A percentile compares a stretch with the other conserved stretches of the same genome.
These are phyloP conservation scores for Rhagophthalmus giganteus DNA, from an alignment of 2,888 invertebrate species.

Conservation along the genomic window DNA sequence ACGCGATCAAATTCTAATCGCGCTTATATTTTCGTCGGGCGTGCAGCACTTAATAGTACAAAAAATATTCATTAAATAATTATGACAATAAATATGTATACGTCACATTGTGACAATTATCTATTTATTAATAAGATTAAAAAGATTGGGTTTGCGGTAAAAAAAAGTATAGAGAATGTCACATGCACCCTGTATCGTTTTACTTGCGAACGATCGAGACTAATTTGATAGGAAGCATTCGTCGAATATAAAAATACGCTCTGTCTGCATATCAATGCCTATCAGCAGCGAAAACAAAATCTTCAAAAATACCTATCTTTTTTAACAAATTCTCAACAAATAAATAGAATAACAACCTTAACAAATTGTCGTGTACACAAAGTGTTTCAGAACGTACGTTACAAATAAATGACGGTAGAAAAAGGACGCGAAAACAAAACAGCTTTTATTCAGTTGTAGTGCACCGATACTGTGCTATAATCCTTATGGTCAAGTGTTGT, in stretches of 20 bases:
- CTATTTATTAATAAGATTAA: background rate
- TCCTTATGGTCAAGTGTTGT: too few species aligned
- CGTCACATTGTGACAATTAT: background rate
- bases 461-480: too few species aligned
- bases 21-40: too few species aligned
- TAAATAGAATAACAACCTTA: background rate
- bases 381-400: background rate
- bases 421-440: too few species aligned
- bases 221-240: background rate
- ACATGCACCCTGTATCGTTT: too few species aligned
- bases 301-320: background rate
- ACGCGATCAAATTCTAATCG: too few species aligned
- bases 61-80: background rate
- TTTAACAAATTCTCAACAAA: background rate
- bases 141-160: too few species aligned
- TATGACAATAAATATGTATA: background rate
- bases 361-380: background rate
- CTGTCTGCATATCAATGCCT: background rate
- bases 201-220: background rate
- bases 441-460: too few species aligned
- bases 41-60: too few species aligned
- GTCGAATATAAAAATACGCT: background rate
- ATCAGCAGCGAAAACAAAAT: background rate
- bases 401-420: background rate
- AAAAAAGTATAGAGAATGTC: too few species aligned